Evolutionary conservation across 2,888 invertebrate genomes (phyloP).

Genomic region (Volucella inanis): DNA sequence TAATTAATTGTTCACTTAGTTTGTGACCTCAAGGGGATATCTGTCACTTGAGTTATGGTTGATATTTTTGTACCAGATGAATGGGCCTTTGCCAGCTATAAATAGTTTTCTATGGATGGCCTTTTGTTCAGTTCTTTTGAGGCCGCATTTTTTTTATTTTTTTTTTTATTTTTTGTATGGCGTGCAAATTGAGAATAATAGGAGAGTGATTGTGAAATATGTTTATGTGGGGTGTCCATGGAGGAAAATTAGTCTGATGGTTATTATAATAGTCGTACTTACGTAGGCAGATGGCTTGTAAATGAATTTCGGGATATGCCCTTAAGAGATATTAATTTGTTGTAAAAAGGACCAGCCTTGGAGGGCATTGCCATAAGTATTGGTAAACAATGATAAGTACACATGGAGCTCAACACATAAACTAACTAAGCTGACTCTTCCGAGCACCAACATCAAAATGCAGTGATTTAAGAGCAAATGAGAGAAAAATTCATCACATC

Average conservation of each 20-base stretch:
- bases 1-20: slow-evolving; percentile 75
- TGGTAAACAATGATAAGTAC: too few species aligned
- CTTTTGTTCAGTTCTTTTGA: slow-evolving; percentile 39
- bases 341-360: too few species aligned
- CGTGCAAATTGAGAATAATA: slow-evolving; percentile 49
- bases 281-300: too few species aligned
- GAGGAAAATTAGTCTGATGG: slow-evolving; percentile 12
- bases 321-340: too few species aligned
- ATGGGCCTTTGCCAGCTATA: slow-evolving; percentile 37
- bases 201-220: slow-evolving; percentile 35
- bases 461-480: too few species aligned
- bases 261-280: too few species aligned
- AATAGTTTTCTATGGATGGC: neutral
- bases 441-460: too few species aligned
- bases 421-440: too few species aligned
- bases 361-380: too few species aligned
- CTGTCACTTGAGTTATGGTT: slow-evolving; percentile 74
- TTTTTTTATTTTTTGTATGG: slow-evolving; percentile 33
- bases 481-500: too few species aligned
- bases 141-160: neutral
- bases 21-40: slow-evolving; percentile 70
- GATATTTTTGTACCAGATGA: slow-evolving; percentile 65
- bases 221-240: neutral
- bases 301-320: too few species aligned
- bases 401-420: too few species aligned